These are phyloP conservation scores for Porites rus DNA, from an alignment of 92 coral and sea anemone genomes.

Conservation along the genomic window DNA sequence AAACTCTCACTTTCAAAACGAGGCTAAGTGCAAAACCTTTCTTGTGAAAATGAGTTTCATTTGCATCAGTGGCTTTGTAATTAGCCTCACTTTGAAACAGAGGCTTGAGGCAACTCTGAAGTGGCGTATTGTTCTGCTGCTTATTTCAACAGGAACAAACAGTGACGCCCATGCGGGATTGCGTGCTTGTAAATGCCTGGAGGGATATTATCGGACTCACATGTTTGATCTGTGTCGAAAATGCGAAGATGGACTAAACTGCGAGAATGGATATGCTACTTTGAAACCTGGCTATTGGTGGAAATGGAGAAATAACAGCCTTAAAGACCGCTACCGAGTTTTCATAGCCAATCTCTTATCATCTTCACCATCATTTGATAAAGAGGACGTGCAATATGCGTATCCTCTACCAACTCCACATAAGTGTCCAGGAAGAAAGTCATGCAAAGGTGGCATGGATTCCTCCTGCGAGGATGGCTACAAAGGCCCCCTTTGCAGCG, in stretches of 20 bases:
- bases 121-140: background rate
- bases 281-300: conserved; percentile 48
- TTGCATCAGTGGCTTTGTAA: background rate
- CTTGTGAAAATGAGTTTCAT: no score
- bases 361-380: conserved; percentile 9
- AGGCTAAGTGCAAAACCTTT: no score
- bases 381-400: conserved; percentile 11
- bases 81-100: background rate
- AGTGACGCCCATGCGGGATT: conserved; percentile 13
- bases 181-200: conserved; percentile 45
- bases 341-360: conserved; percentile 43
- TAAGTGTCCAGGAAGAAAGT: conserved; percentile 17
- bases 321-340: conserved; percentile 2
- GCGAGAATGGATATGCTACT: conserved; percentile 49
- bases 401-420: conserved; percentile 39
- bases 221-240: conserved; percentile 45
- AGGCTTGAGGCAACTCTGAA: background rate
- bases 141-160: conserved; percentile 28
- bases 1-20: no score
- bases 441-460: conserved; percentile 51
- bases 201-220: conserved; percentile 43
- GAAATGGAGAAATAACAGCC: conserved; percentile 36
- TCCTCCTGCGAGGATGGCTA: conserved; percentile 50
- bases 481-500: conserved; percentile 53
- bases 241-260: conserved; percentile 37